A percentile compares a stretch with the other conserved stretches of the same genome.
Evolutionary conservation across 2,888 invertebrate genomes (phyloP).

Genomic region (Melieria crassipennis): DNA sequence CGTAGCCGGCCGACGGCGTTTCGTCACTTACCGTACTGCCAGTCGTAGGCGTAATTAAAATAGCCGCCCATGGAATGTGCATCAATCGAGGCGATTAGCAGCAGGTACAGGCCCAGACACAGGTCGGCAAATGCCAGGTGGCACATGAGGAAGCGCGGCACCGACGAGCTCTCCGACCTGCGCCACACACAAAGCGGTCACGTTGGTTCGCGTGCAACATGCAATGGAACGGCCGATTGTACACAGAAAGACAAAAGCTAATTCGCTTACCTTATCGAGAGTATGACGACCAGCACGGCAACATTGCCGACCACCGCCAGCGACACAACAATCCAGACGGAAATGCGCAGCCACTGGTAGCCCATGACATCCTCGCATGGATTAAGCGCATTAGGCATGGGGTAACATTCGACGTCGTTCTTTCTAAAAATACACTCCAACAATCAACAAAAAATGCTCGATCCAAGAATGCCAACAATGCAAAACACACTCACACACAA

Average conservation of each 20-base stretch:
- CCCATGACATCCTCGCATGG: constrained; percentile 94
- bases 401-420: constrained; percentile 73
- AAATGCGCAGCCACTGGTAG: constrained; percentile 77
- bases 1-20: neutral
- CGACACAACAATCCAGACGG: constrained; percentile 87
- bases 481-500: no score
- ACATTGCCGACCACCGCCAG: constrained; percentile 85
- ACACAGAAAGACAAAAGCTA: neutral
- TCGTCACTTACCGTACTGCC: constrained; percentile 76
- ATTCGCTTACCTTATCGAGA: constrained; percentile 68
- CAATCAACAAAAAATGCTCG: neutral
- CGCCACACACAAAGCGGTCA: neutral
- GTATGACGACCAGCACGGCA: constrained; percentile 81
- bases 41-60: constrained; percentile 89
- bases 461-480: no score
- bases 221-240: neutral
- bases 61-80: constrained; percentile 85
- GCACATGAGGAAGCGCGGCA: constrained; percentile 79
- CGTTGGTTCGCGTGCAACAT: neutral
- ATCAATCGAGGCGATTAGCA: constrained; percentile 86
- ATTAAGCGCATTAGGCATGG: constrained; percentile 82
- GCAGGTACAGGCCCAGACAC: constrained; percentile 85
- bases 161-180: constrained; percentile 69
- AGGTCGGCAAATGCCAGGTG: constrained; percentile 91
- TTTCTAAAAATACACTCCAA: constrained; percentile 53